Evolutionary conservation across 64 coral and sea anemone genomes (phyloP).

Genomic region (Montipora capricornis): DNA sequence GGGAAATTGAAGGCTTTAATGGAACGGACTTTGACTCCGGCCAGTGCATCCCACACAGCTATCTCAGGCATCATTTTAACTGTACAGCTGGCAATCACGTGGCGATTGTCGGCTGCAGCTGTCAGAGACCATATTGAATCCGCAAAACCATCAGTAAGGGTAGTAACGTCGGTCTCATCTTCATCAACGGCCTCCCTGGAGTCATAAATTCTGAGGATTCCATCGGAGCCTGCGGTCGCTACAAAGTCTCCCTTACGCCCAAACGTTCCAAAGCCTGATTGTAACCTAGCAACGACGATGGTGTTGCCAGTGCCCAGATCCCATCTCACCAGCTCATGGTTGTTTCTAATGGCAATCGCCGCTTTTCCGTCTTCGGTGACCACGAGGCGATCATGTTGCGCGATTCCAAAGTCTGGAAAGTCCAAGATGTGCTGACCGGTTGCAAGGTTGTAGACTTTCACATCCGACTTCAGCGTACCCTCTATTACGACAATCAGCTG

Average conservation of each 20-base stretch:
- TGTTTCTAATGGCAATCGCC: conserved; percentile 3
- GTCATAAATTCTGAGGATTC: conserved; percentile 35
- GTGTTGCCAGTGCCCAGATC: conserved; percentile 9
- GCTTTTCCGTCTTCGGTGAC: conserved; percentile 17
- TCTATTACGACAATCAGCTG: conserved; percentile 74
- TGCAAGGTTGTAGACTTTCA: conserved; percentile 15
- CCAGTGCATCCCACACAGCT: conserved; percentile 61
- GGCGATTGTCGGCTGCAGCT: conserved; percentile 33
- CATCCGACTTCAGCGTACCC: neutral
- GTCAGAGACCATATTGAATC: conserved; percentile 35
- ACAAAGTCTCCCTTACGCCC: conserved; percentile 10
- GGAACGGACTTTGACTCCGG: conserved; percentile 28
- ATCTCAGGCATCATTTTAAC: conserved; percentile 29
- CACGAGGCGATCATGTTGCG: conserved; percentile 1
- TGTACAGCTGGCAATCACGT: conserved; percentile 40
- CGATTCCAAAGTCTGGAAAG: conserved; percentile 23
- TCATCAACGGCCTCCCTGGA: conserved; percentile 5
- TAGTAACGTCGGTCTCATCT: conserved; percentile 19
- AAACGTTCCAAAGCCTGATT: conserved; percentile 20
- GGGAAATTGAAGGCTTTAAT: conserved; percentile 28
- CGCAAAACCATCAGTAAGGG: neutral
- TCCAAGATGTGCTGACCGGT: conserved; percentile 11
- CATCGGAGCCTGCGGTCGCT: conserved; percentile 17
- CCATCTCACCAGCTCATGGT: conserved; percentile 32
- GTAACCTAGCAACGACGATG: conserved; percentile 26